Percentiles rank a stretch among this genome's conserved stretches.
phyloP scores from a whole-genome alignment of 2,113 vertebrate genomes.

The Leucosticte australis region DNA sequence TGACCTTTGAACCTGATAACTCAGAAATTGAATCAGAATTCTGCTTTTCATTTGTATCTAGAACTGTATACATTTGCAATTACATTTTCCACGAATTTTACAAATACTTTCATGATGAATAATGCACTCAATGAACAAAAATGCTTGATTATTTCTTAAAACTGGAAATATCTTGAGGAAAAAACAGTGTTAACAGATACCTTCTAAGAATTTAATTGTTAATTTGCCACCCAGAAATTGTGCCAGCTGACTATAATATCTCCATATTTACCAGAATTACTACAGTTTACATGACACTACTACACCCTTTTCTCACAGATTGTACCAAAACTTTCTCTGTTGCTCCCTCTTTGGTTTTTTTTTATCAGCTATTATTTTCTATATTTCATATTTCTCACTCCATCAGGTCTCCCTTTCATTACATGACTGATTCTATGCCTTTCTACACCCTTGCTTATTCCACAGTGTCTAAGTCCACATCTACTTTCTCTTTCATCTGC shows the following conservation, averaged over 20 bases:
- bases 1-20: neutral
- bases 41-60: neutral
- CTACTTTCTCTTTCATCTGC: neutral
- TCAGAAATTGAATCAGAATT: neutral
- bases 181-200: neutral
- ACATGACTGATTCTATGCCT: neutral
- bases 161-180: neutral
- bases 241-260: neutral
- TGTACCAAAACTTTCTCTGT: neutral
- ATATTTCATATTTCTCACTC: neutral
- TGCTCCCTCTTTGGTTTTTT: neutral
- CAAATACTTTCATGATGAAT: neutral
- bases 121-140: neutral
- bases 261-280: neutral
- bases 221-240: neutral
- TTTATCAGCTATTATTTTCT: neutral
- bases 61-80: neutral
- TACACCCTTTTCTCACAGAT: neutral
- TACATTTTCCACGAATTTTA: neutral
- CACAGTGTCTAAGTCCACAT: neutral
- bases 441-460: neutral
- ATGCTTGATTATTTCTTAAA: neutral
- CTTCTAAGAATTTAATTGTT: neutral
- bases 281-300: neutral
- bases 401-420: neutral